These are phyloP conservation scores for Pseudorhombus dupliciocellatus DNA, from an alignment of 2,113 vertebrate genomes.

Conservation along the genomic window DNA sequence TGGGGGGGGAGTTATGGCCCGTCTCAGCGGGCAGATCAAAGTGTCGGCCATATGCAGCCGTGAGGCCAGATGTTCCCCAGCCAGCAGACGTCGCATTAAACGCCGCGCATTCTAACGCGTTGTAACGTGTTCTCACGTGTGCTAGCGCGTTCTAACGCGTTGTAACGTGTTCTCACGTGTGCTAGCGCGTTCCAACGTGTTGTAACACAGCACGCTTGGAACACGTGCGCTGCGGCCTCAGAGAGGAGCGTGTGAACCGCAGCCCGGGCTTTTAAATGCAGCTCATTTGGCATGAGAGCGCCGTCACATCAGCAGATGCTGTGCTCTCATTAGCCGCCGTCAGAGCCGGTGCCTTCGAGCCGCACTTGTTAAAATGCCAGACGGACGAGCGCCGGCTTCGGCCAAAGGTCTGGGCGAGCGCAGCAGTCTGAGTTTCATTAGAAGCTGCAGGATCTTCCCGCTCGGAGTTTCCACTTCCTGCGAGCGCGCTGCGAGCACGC, in stretches of 20 bases:
- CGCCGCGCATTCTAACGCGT: not conserved
- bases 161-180: too few relatives aligned
- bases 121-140: not conserved
- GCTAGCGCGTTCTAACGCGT: not conserved
- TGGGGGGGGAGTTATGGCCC: not conserved
- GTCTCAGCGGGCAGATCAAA: not conserved
- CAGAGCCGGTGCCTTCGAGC: conserved; percentile 70
- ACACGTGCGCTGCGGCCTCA: too few relatives aligned
- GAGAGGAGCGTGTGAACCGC: not conserved
- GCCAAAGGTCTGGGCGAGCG: conserved; percentile 51
- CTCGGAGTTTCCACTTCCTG: conserved; percentile 3
- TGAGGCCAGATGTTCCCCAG: not conserved
- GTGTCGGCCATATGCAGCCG: not conserved
- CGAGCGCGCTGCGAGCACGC: not conserved
- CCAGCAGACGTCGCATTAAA: not conserved
- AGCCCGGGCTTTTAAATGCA: not conserved
- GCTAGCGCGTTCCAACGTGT: not conserved
- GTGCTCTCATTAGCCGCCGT: conserved; percentile 70
- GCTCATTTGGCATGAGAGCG: conserved; percentile 52
- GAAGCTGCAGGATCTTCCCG: not conserved
- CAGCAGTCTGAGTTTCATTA: conserved; percentile 38
- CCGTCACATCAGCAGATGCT: conserved; percentile 57
- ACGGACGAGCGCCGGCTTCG: conserved; percentile 44
- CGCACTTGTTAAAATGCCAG: conserved; percentile 65
- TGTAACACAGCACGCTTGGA: too few relatives aligned